phyloP scores from a whole-genome alignment of 2,113 vertebrate species.

The Cryptotis parvus region DNA sequence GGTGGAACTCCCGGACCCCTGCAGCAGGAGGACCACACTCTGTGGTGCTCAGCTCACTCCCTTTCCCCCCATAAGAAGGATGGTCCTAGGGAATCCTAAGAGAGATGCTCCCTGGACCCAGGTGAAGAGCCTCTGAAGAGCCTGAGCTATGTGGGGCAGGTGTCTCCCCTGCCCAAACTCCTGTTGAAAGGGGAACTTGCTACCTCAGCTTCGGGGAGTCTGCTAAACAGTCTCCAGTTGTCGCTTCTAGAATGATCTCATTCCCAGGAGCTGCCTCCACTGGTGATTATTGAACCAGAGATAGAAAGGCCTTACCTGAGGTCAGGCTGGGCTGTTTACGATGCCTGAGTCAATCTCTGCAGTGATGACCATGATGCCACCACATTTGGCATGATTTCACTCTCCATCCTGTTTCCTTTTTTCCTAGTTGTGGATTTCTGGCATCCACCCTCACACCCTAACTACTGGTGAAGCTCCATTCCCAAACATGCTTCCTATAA shows the following conservation, averaged over 20 bases:
- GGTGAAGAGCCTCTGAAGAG: neutral
- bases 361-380: no score
- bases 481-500: neutral
- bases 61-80: neutral
- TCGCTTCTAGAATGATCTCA: neutral
- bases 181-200: neutral
- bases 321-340: no score
- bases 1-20: neutral
- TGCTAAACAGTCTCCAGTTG: neutral
- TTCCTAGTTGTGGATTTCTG: neutral
- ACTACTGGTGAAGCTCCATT: neutral
- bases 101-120: neutral
- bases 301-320: neutral
- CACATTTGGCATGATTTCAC: neutral
- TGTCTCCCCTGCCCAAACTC: neutral
- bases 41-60: neutral
- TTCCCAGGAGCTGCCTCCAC: neutral
- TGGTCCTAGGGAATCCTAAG: neutral
- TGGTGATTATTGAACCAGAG: neutral
- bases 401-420: neutral
- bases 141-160: no score
- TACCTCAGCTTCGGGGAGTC: neutral
- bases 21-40: no score
- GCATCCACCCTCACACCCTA: neutral
- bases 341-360: neutral